These are phyloP conservation scores for Dermatemys mawii DNA, from an alignment of 2,113 vertebrate species.

Conservation along the genomic window DNA sequence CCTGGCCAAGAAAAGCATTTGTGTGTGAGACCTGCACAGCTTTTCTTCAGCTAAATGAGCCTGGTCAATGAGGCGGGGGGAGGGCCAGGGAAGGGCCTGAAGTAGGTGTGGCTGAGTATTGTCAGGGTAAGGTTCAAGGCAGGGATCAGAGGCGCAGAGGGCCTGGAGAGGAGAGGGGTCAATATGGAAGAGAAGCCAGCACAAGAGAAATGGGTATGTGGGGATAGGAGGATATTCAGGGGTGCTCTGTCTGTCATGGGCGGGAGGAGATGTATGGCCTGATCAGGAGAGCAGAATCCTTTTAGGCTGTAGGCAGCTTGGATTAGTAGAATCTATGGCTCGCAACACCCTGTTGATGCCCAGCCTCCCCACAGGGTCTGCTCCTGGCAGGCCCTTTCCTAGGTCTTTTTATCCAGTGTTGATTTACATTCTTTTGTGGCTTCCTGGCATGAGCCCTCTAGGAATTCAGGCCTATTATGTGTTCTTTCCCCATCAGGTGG, in stretches of 20 bases:
- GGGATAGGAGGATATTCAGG: neutral
- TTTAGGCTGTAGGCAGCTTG: neutral
- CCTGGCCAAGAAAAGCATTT: neutral
- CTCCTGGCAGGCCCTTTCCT: neutral
- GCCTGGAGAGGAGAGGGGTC: neutral
- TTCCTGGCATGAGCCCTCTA: neutral
- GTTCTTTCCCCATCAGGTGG: slow-evolving; percentile 76
- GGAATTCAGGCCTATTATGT: neutral
- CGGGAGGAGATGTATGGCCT: neutral
- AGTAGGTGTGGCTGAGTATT: neutral
- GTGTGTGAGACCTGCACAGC: neutral
- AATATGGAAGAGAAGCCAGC: neutral
- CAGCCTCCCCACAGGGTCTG: neutral
- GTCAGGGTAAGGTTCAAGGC: neutral
- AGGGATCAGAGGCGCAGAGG: neutral
- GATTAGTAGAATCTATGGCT: neutral
- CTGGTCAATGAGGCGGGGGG: neutral
- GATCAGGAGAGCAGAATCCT: neutral
- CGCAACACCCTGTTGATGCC: neutral
- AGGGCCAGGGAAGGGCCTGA: neutral
- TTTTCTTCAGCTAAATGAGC: neutral
- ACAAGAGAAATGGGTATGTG: neutral
- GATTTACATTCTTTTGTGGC: neutral
- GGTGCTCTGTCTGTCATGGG: neutral
- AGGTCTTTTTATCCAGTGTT: neutral